Percentiles rank a stretch among this genome's conserved stretches.
These are phyloP conservation scores for Argynnis bischoffii DNA, from an alignment of 2,888 invertebrate genomes.

Conservation along the genomic window DNA sequence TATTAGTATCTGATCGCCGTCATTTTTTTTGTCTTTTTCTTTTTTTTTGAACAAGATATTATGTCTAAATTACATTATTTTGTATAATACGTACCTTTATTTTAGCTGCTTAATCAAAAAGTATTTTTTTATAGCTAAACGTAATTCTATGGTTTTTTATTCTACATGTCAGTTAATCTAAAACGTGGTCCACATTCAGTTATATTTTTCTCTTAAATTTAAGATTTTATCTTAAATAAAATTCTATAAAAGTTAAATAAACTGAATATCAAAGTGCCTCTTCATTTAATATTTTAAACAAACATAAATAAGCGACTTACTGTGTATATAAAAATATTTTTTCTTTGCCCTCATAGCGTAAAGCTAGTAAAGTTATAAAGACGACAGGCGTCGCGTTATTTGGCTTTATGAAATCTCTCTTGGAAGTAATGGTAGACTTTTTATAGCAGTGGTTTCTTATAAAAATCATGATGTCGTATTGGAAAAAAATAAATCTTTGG, in stretches of 20 bases:
- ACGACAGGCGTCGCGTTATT: slow-evolving; percentile 22
- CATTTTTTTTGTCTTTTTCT: too few species aligned
- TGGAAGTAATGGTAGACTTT: slow-evolving; percentile 3
- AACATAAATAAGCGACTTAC: slow-evolving; percentile 3
- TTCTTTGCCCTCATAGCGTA: slow-evolving; percentile 5
- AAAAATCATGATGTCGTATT: slow-evolving; percentile 1
- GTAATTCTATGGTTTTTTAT: too few species aligned
- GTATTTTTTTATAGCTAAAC: too few species aligned
- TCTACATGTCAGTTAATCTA: too few species aligned
- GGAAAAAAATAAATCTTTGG: neutral
- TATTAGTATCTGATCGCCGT: too few species aligned
- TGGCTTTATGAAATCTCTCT: slow-evolving; percentile 9
- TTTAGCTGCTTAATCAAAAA: too few species aligned
- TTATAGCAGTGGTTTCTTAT: slow-evolving; percentile 2
- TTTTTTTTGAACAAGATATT: too few species aligned
- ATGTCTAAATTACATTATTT: too few species aligned
- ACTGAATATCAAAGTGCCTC: neutral
- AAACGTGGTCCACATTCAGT: too few species aligned
- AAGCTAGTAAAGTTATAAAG: slow-evolving; percentile 16
- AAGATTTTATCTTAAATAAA: neutral
- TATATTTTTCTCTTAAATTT: neutral
- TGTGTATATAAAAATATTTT: slow-evolving; percentile 11
- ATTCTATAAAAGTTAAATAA: neutral
- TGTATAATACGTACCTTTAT: too few species aligned
- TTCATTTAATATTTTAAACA: slow-evolving; percentile 4